Evolutionary conservation across 2,113 vertebrate genomes (phyloP).

Genomic region (Myotis yumanensis): DNA sequence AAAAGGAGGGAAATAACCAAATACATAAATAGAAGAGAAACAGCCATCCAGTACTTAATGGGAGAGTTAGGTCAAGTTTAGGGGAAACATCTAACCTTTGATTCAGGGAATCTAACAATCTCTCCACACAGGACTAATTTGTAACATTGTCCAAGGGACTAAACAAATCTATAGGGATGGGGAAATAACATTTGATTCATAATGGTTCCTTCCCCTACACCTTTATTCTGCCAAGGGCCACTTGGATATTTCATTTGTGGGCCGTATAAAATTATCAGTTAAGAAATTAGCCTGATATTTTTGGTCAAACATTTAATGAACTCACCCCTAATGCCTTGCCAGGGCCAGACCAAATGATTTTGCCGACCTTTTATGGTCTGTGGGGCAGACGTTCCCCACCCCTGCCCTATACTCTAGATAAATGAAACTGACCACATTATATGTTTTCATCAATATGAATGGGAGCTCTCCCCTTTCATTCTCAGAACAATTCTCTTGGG

Average conservation of each 20-base stretch:
- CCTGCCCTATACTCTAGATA: not conserved
- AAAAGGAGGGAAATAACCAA: not conserved
- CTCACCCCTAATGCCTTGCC: too few species aligned
- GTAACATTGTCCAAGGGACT: too few species aligned
- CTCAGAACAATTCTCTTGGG: not conserved
- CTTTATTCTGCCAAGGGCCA: too few species aligned
- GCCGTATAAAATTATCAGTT: too few species aligned
- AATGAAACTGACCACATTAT: too few species aligned
- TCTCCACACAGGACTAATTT: not conserved
- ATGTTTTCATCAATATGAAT: not conserved
- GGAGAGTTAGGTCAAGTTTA: not conserved
- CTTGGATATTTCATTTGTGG: too few species aligned
- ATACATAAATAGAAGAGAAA: not conserved
- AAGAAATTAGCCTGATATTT: too few species aligned
- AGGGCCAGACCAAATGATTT: too few species aligned
- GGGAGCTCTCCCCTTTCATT: not conserved
- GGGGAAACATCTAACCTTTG: not conserved
- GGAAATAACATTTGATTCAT: not conserved
- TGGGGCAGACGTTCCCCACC: too few species aligned
- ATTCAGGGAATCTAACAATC: not conserved
- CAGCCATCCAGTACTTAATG: not conserved
- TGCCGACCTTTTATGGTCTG: too few species aligned
- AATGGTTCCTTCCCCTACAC: not conserved
- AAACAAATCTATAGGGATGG: not conserved
- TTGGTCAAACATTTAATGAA: too few species aligned